Base-by-base conservation (phyloP, 2,888 invertebrate genomes). In the Melinaea menophilus region DNA sequence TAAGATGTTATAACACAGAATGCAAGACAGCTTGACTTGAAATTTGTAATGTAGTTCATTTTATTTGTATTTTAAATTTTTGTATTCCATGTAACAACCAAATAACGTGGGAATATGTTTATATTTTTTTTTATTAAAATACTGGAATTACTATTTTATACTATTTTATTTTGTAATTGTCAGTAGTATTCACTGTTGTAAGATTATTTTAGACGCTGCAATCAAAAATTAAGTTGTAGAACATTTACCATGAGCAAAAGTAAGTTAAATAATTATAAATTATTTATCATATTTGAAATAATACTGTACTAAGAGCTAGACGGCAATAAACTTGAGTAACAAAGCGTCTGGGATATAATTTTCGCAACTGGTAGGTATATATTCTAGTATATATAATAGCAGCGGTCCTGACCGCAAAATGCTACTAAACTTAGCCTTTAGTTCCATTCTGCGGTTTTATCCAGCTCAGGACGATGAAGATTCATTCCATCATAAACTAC, bases 291-390 rank as follows among this genome's bases (percentile, higher is more conserved):
- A 51, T 31, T 51, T 51, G 7, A 51, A 31, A 51, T 31, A 51
- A 9, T 31, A 31, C 31, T 51, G 51, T 31, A 51, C 22, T 31
- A 31, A 62, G 51, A 46, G 34, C 51, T 66, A 70, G 72, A 75
- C 73, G 73, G 73, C 73, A 69, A 71, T 73, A 70, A 70, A 67
- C 61, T 68, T 56, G 66, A 59, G 64, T 67, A 61, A 69, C 69
- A 54, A 58, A 59, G 34, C 57, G 55, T 62, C 56, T 61, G 61
- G 59, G 64, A 67, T 68, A 68, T 62, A 63, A 65, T 66, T 66
- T 63, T 56, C 62, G 60, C 58, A 56, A 54, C 64, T 62, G 22
- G 22, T 22, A 22, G 22, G 22, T 22, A 22, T 22, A 22, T 22
- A 22, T 22, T 22, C 22, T 22, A 9, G 9, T 41, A 41, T 41